Evolutionary conservation across 2,888 invertebrate species (phyloP).

Genomic region (Megastigmus dorsalis): DNA sequence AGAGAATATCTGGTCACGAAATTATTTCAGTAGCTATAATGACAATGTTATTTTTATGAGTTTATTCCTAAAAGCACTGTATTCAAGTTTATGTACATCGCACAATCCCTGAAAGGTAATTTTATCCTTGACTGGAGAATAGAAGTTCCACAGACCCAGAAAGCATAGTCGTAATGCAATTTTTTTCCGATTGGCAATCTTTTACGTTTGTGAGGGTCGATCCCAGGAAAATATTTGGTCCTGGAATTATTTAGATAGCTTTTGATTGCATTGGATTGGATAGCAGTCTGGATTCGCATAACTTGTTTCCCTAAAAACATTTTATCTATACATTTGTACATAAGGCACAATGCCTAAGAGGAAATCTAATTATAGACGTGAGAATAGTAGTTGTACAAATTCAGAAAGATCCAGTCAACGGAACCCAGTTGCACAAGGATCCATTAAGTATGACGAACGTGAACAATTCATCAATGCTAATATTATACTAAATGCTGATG

Average conservation of each 20-base stretch:
- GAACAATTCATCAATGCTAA: conserved; percentile 32
- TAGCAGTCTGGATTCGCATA: conserved; percentile 24
- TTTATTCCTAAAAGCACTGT: conserved; percentile 11
- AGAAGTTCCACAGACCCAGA: no score
- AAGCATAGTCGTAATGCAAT: no score
- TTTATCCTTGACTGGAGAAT: no score
- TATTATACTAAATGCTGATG: no score
- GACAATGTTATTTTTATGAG: conserved; percentile 21
- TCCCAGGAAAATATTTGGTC: no score
- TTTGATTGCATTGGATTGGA: conserved; percentile 21
- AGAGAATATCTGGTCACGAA: conserved; percentile 10
- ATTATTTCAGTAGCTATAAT: conserved; percentile 24
- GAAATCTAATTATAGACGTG: conserved; percentile 19
- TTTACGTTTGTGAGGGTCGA: no score
- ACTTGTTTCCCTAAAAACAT: conserved; percentile 33
- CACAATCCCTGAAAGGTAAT: no score
- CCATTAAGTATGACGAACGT: conserved; percentile 18
- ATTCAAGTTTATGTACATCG: background rate
- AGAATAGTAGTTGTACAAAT: conserved; percentile 14
- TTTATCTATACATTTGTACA: conserved; percentile 31
- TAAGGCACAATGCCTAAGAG: conserved; percentile 27
- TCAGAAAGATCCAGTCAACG: conserved; percentile 18
- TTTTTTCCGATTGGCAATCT: no score
- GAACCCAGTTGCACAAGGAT: conserved; percentile 17
- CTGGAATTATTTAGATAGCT: conserved; percentile 35